These are phyloP conservation scores for Centroberyx gerrardi DNA, from an alignment of 2,797 vertebrate species.

Conservation along the genomic window DNA sequence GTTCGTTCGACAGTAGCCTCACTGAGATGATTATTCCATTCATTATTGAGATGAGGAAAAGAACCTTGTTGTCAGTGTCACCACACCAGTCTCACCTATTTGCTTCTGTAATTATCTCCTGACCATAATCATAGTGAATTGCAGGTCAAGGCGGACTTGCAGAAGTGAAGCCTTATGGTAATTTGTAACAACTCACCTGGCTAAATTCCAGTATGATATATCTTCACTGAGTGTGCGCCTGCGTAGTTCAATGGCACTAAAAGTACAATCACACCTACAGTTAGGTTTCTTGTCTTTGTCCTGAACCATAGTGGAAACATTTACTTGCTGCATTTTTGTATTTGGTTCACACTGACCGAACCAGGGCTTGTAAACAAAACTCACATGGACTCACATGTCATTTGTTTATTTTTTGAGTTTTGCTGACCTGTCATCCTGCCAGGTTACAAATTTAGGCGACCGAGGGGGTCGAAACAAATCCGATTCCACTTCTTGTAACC, in stretches of 20 bases:
- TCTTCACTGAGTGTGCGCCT: constrained; percentile 27
- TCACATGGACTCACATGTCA: too few species aligned
- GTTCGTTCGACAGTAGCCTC: constrained; percentile 59
- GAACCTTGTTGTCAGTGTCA: constrained; percentile 61
- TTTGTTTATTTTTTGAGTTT: too few species aligned
- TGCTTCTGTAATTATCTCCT: constrained; percentile 56
- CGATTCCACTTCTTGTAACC: too few species aligned
- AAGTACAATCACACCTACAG: not conserved
- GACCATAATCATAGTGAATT: constrained; percentile 43
- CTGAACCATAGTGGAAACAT: too few species aligned
- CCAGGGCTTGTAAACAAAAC: too few species aligned
- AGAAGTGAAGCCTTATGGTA: constrained; percentile 6
- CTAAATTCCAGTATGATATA: constrained; percentile 25
- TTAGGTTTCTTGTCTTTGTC: too few species aligned
- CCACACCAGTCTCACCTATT: constrained; percentile 48
- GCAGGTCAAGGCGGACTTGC: constrained; percentile 3
- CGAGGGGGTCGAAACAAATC: too few species aligned
- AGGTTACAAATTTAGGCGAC: too few species aligned
- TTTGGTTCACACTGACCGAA: too few species aligned
- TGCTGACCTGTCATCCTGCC: too few species aligned
- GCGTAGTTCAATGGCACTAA: constrained; percentile 25
- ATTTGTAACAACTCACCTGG: constrained; percentile 5
- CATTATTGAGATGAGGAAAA: constrained; percentile 62
- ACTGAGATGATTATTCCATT: constrained; percentile 69
- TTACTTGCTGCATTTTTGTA: too few species aligned